Evolutionary conservation across 1,140 invertebrate genomes (phyloP), one percentile per base, ranked within the genome.

Genomic region (Caenorhabditis inopinata): DNA sequence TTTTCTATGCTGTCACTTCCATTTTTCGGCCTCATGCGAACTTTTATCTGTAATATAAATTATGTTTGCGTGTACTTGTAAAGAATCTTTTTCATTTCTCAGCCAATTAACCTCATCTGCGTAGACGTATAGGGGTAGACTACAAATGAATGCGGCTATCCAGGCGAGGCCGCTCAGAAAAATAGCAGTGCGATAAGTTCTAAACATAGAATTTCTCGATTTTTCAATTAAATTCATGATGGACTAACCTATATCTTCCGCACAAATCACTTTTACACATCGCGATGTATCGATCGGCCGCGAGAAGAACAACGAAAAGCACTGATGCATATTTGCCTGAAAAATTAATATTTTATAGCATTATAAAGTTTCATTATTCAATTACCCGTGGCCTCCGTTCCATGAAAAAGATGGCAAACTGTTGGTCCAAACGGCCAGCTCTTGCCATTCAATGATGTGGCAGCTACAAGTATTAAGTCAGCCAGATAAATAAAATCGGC

Each of bases 231-330:
- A 46, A 18, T 38, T 9, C 14, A 21, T 32, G 16, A 23, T 46
- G 32, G n/a, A 47, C 58, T 23, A 32, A 74, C 48, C 73, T 51
- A 73, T 80, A 77, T 49, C 45, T 51, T 32, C 76, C 49, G 49
- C 86, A 87, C 78, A 83, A 83, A 48, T 85, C 80, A 29, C 85
- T 77, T 58, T 84, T 82, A 76, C 86, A 87, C 86, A 88, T 88
- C 18, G 87, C 87, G 46, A 82, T 87, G 77, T 87, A 88, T 25
- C 87, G 80, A 74, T 88, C 87, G 9, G 81, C 80, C 9, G 87
- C 87, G 2, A 88, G 81, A n/a, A 88, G 78, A 5, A 88, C 87
- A 14, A 88, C 87, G 58, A 88, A 88, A 53, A 88, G 85, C n/a
- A 88, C 87, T 46, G 79, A 83, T 73, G 87, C 87, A 49, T 88